Percentiles rank a stretch among this genome's conserved stretches.
These are phyloP conservation scores for Seriola rivoliana DNA, from an alignment of 2,113 vertebrate species.

Conservation along the genomic window DNA sequence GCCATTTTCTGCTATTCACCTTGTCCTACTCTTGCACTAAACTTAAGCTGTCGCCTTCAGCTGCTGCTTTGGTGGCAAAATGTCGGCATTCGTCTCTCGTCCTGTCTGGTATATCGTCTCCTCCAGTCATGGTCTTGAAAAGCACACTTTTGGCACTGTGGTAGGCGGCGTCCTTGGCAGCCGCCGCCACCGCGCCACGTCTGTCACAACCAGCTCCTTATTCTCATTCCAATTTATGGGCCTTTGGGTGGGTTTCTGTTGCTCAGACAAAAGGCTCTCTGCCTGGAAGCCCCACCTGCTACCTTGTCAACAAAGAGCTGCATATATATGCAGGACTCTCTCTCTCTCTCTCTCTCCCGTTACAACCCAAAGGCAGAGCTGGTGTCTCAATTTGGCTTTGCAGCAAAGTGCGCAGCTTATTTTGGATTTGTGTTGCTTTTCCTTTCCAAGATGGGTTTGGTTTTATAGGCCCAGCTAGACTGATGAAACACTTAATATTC, in stretches of 20 bases:
- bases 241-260: slow-evolving; percentile 53
- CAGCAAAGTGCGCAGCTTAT: slow-evolving; percentile 30
- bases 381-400: slow-evolving; percentile 37
- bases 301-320: slow-evolving; percentile 58
- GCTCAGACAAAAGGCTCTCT: slow-evolving; percentile 54
- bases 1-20: neutral
- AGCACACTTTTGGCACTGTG: slow-evolving; percentile 26
- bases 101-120: slow-evolving; percentile 2
- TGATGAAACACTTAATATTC: neutral
- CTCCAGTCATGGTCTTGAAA: slow-evolving; percentile 13
- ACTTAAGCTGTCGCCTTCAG: slow-evolving; percentile 2
- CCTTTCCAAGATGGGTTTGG: neutral
- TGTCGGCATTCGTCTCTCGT: neutral
- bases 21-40: neutral
- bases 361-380: slow-evolving; percentile 30
- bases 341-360: neutral
- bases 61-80: neutral
- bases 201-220: slow-evolving; percentile 49
- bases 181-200: slow-evolving; percentile 7
- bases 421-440: slow-evolving; percentile 7
- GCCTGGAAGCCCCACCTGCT: slow-evolving; percentile 62
- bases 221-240: slow-evolving; percentile 47
- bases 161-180: slow-evolving; percentile 49
- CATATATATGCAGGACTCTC: slow-evolving; percentile 7
- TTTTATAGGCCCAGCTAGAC: slow-evolving; percentile 1